These are phyloP conservation scores for Atractosteus spatula DNA, from an alignment of 2,113 vertebrate species.

Conservation along the genomic window DNA sequence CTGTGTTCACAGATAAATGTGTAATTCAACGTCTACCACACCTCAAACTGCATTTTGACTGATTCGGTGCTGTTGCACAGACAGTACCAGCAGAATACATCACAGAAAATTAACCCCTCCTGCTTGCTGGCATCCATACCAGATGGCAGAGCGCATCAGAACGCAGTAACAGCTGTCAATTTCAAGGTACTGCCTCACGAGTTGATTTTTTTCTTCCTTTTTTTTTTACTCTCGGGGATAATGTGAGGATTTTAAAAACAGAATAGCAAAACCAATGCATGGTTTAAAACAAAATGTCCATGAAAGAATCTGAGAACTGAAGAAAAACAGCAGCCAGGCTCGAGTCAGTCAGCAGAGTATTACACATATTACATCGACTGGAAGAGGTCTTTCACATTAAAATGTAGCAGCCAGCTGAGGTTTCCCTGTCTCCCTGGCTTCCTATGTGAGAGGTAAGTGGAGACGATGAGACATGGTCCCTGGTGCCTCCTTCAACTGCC, in stretches of 20 bases:
- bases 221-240: constrained; percentile 40
- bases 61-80: constrained; percentile 17
- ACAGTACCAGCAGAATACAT: constrained; percentile 70
- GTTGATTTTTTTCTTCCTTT: constrained; percentile 48
- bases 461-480: constrained; percentile 72
- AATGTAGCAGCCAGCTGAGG: constrained; percentile 60
- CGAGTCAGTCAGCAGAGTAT: constrained; percentile 6
- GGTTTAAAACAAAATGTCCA: constrained; percentile 11
- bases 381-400: constrained; percentile 62
- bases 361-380: constrained; percentile 57
- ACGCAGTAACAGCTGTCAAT: constrained; percentile 77
- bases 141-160: constrained; percentile 65
- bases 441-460: constrained; percentile 63
- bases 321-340: neutral
- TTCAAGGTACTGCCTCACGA: constrained; percentile 69
- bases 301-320: constrained; percentile 1
- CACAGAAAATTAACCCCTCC: constrained; percentile 79
- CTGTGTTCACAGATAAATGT: too few relatives aligned
- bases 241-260: constrained; percentile 23
- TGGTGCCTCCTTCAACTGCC: constrained; percentile 76
- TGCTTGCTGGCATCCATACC: constrained; percentile 66
- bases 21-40: neutral
- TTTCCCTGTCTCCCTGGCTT: constrained; percentile 47
- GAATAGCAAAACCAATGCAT: constrained; percentile 19
- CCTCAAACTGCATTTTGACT: constrained; percentile 14